Conservation (phyloP, 2,888 invertebrate species). For the Rotaria sp. region DNA sequence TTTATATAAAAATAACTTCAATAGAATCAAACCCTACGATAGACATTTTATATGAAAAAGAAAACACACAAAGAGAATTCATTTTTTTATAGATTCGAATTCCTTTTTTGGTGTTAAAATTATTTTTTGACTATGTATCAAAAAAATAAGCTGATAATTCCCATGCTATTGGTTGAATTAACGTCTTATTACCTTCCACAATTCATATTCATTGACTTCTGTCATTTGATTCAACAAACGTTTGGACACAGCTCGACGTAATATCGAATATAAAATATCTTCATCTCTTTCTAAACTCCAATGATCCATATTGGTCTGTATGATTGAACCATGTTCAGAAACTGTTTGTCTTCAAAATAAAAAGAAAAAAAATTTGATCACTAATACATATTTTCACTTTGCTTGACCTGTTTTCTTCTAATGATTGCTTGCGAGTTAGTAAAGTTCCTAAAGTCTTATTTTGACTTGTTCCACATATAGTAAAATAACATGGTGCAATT, state of each 20-base stretch:
- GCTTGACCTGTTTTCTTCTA: neutral
- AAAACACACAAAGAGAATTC: too few species aligned
- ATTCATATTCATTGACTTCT: neutral
- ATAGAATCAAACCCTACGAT: too few species aligned
- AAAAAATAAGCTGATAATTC: too few species aligned
- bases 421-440: neutral
- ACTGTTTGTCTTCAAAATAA: neutral
- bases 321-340: neutral
- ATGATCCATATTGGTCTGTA: slow-evolving; percentile 24
- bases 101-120: too few species aligned
- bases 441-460: neutral
- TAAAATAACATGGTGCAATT: slow-evolving; percentile 25
- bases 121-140: too few species aligned
- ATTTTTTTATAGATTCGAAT: too few species aligned
- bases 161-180: too few species aligned
- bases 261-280: neutral
- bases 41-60: too few species aligned
- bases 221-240: neutral
- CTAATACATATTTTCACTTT: too few species aligned
- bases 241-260: neutral
- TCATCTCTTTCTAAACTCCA: neutral
- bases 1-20: too few species aligned
- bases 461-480: slow-evolving; percentile 2
- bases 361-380: too few species aligned
- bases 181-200: neutral